Evolutionary conservation across 1,140 invertebrate species (phyloP), one percentile per base, ranked within the genome.

Genomic region (Heterodera carotae): DNA sequence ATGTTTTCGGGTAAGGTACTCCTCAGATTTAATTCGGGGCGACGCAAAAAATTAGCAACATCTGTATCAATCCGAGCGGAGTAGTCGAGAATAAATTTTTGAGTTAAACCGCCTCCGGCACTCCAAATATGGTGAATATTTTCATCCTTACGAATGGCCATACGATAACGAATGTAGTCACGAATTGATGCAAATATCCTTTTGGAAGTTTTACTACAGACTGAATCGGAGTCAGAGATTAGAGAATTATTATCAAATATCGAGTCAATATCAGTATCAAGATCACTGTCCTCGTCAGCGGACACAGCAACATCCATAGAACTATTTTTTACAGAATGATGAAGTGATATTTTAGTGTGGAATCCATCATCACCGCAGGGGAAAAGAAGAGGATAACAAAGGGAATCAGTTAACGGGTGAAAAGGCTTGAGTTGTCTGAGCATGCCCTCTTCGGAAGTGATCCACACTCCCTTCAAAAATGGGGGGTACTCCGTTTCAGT

Each of bases 41-140:
- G 34, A 27, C 66, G 6, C 2, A 53, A 18, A 53, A 15, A 53
- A 2, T 10, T 4, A 22, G 48, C 48, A 53, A 53, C 15, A 18
- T 53, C 48, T 6, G 48, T 0, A 53, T 53, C 48, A 53, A 53
- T 53, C 3, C 48, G 10, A 0, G 67, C 67, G 1, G 67, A 22
- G 7, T 68, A 68, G 29, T 68, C 67, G 7, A 68, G 27, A 0
- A 68, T 6, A 68, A 68, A 29, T 68, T 68, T 68, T 31, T 68
- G 67, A 1, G 1, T 68, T 6, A 68, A 6, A 7, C 67, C 67
- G 1, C 67, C 67, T 1, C 25, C 67, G 3, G 27, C 67, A 10
- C n/a, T 68, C 67, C 34, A 68, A 53, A 53, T 53, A 1, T 53
- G 2, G 18, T 53, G 48, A 15, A 3, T 18, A 0, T 12, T 53